Evolutionary conservation across 2,797 vertebrate genomes (phyloP).

Genomic region (Poliocrania exsul): DNA sequence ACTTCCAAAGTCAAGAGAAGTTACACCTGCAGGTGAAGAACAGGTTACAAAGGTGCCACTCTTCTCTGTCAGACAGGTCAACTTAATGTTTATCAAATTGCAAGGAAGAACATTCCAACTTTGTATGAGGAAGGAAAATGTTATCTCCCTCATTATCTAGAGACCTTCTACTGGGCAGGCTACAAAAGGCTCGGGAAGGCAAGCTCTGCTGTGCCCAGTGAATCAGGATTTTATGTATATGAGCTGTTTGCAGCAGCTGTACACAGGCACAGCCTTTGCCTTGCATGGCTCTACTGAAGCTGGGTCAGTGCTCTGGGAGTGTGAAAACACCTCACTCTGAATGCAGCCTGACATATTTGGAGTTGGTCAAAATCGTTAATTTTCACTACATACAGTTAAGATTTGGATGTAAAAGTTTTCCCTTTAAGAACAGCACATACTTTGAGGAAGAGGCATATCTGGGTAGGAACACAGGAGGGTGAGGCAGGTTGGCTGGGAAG

Average conservation of each 20-base stretch:
- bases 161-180: neutral
- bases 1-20: neutral
- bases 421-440: neutral
- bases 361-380: neutral
- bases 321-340: neutral
- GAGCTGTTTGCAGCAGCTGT: neutral
- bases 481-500: neutral
- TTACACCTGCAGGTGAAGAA: neutral
- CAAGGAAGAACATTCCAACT: neutral
- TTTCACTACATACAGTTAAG: neutral
- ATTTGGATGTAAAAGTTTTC: neutral
- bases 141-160: neutral
- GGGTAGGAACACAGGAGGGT: neutral
- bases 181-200: neutral
- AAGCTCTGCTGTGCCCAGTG: neutral
- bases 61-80: neutral
- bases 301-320: neutral
- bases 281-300: neutral
- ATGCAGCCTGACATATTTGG: neutral
- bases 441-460: neutral
- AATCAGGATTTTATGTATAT: neutral
- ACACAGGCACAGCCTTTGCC: neutral
- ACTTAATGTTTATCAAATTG: neutral
- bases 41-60: neutral
- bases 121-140: neutral